phyloP scores from a whole-genome alignment of 2,888 invertebrate species.

The Tryphoninae sp. region DNA sequence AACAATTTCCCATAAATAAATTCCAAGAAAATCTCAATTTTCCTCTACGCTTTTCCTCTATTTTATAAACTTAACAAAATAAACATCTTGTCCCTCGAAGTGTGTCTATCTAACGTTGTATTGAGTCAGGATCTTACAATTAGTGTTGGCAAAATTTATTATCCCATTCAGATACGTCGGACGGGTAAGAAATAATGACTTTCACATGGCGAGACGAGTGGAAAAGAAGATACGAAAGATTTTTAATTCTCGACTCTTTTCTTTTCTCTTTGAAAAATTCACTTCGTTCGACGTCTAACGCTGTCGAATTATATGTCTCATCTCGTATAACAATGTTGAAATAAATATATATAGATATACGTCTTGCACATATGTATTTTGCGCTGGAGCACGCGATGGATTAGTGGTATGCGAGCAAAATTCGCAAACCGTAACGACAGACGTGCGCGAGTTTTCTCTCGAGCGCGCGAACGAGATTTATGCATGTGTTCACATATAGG shows the following conservation, averaged over 20 bases:
- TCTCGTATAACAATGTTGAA: constrained; percentile 4
- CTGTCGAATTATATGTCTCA: constrained; percentile 8
- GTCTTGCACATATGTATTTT: not conserved
- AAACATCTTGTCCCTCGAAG: too few relatives aligned
- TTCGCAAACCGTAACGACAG: constrained; percentile 59
- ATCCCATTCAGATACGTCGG: constrained; percentile 3
- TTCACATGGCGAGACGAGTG: constrained; percentile 27
- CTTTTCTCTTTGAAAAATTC: constrained; percentile 44
- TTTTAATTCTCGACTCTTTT: constrained; percentile 37
- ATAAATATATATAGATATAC: not conserved
- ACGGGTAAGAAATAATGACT: constrained; percentile 18
- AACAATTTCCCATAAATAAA: too few relatives aligned
- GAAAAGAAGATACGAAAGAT: constrained; percentile 15
- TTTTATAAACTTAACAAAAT: too few relatives aligned
- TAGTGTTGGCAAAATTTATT: not conserved
- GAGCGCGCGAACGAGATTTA: constrained; percentile 71
- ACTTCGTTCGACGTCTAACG: constrained; percentile 13
- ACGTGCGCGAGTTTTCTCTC: constrained; percentile 39
- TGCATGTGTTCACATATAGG: constrained; percentile 78
- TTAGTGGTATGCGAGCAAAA: constrained; percentile 15
- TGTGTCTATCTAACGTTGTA: not conserved
- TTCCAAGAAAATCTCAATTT: too few relatives aligned
- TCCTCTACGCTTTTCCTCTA: too few relatives aligned
- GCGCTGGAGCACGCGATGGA: not conserved
- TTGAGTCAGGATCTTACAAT: not conserved